Evolutionary conservation across 2,113 vertebrate genomes (phyloP).

Genomic region (Cavia aperea): DNA sequence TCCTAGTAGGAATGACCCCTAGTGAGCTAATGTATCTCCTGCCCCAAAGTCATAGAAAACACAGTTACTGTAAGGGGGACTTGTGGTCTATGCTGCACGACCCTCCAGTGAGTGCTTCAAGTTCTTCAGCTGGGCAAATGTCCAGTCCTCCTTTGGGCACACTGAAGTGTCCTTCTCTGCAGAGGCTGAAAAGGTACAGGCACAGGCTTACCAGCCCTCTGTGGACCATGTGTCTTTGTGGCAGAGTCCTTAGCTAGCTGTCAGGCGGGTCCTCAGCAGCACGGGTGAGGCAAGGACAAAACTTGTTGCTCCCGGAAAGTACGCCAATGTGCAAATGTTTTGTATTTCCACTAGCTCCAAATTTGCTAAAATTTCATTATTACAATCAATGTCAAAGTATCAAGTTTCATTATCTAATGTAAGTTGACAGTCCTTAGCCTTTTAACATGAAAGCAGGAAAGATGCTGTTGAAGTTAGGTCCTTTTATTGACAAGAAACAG

Average conservation of each 20-base stretch:
- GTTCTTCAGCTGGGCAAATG: background rate
- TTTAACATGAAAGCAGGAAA: slow-evolving; percentile 9
- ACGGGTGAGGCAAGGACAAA: background rate
- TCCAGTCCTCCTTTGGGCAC: background rate
- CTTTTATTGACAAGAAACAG: background rate
- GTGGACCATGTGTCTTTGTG: background rate
- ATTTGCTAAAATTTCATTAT: slow-evolving; percentile 35
- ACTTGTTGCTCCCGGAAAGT: background rate
- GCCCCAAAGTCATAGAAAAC: background rate
- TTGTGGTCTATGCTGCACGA: background rate
- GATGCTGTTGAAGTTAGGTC: background rate
- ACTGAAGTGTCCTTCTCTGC: background rate
- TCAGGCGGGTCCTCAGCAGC: background rate
- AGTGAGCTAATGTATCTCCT: background rate
- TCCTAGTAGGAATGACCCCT: background rate
- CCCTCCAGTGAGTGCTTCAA: background rate
- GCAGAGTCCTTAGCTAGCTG: background rate
- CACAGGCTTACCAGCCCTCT: background rate
- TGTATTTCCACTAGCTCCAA: background rate
- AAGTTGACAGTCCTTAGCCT: slow-evolving; percentile 8
- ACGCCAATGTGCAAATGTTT: background rate
- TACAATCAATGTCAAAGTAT: slow-evolving; percentile 31
- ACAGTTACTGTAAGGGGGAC: background rate
- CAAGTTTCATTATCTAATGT: background rate
- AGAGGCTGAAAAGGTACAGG: background rate